These are phyloP conservation scores for Nomada fucata DNA, from an alignment of 2,888 invertebrate genomes.

Conservation along the genomic window DNA sequence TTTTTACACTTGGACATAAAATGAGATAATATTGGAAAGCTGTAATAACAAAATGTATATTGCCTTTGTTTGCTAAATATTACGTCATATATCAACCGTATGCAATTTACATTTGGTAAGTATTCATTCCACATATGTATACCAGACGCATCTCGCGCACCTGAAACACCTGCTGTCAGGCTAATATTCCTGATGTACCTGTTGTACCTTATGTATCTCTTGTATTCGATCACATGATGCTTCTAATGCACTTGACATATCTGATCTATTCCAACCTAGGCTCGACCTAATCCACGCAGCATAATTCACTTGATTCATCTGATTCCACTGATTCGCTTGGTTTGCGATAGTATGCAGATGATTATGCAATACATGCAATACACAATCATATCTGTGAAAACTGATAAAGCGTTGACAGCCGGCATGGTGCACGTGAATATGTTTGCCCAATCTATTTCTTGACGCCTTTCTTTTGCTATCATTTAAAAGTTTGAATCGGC, in stretches of 20 bases:
- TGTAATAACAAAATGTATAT: too few species aligned
- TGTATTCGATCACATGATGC: conserved; percentile 4
- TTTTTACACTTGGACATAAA: too few species aligned
- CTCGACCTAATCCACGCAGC: conserved; percentile 3
- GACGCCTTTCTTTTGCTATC: too few species aligned
- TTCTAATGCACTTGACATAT: conserved; percentile 25
- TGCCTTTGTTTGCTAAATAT: too few species aligned
- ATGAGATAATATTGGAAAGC: too few species aligned
- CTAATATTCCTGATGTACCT: conserved; percentile 20
- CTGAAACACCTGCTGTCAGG: background rate
- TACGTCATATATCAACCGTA: too few species aligned
- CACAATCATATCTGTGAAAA: background rate
- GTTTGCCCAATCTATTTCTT: too few species aligned
- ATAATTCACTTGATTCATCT: conserved; percentile 24
- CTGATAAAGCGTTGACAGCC: too few species aligned
- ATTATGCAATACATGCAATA: background rate
- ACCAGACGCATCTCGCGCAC: background rate
- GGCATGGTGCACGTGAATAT: too few species aligned
- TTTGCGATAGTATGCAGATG: background rate
- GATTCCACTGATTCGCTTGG: conserved; percentile 8
- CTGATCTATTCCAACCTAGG: conserved; percentile 5
- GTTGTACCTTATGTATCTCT: conserved; percentile 26
- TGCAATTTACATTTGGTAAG: too few species aligned
- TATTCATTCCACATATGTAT: too few species aligned
- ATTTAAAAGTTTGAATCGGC: too few species aligned